Percentiles rank a stretch among this genome's conserved stretches.
phyloP scores from a whole-genome alignment of 2,113 vertebrate species.

The Poeciliopsis retropinna region DNA sequence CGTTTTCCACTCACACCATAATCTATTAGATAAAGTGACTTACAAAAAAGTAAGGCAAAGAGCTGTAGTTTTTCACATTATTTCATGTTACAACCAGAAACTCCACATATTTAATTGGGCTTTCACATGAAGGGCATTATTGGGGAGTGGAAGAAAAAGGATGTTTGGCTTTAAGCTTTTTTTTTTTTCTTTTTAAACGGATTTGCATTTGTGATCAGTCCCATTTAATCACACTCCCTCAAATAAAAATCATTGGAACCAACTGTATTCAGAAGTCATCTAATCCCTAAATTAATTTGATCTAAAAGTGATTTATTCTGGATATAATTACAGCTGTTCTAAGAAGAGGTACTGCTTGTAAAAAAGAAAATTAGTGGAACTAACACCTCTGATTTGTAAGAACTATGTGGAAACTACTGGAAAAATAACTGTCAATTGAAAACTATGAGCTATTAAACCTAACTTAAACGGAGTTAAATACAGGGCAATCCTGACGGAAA shows the following conservation, averaged over 20 bases:
- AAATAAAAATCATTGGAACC: too few relatives aligned
- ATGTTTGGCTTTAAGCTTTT: not conserved
- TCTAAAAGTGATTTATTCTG: too few relatives aligned
- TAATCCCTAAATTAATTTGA: too few relatives aligned
- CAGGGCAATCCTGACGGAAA: not conserved
- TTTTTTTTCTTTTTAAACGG: not conserved
- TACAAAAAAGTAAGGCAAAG: not conserved
- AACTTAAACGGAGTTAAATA: not conserved
- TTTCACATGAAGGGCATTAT: not conserved
- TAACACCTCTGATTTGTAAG: not conserved
- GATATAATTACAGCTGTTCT: too few relatives aligned
- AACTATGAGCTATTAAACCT: not conserved
- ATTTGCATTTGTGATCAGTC: too few relatives aligned
- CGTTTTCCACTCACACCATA: conserved; percentile 36
- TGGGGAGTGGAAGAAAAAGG: not conserved
- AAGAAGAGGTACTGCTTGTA: too few relatives aligned
- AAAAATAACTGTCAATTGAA: not conserved
- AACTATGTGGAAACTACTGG: not conserved
- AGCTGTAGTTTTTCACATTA: not conserved
- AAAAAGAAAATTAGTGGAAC: too few relatives aligned
- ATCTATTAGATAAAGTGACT: not conserved
- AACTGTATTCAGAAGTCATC: too few relatives aligned
- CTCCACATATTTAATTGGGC: not conserved
- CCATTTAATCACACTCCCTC: too few relatives aligned
- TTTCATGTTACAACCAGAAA: not conserved